Evolutionary conservation across 2,888 invertebrate genomes (phyloP).

Genomic region (Acronicta aceris): DNA sequence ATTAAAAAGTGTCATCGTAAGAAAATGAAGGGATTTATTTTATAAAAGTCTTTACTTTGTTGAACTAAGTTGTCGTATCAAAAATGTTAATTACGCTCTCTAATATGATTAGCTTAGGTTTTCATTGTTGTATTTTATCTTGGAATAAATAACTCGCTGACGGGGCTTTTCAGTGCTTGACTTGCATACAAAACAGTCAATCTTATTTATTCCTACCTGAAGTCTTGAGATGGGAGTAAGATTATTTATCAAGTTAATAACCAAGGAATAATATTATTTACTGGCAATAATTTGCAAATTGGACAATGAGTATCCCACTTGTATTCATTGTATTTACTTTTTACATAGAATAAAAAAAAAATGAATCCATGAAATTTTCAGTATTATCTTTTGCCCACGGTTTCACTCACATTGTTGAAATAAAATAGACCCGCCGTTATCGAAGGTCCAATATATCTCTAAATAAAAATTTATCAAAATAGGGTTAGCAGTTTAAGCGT

Average conservation of each 20-base stretch:
- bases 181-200: not conserved
- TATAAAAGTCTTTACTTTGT: conserved; percentile 72
- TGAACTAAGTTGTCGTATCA: conserved; percentile 68
- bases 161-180: conserved; percentile 16
- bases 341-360: too few relatives aligned
- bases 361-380: too few relatives aligned
- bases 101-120: conserved; percentile 15
- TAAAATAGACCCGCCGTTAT: too few relatives aligned
- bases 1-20: conserved; percentile 83
- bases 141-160: conserved; percentile 33
- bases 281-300: too few relatives aligned
- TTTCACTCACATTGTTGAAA: too few relatives aligned
- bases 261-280: too few relatives aligned
- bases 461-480: too few relatives aligned
- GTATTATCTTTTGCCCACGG: too few relatives aligned
- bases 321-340: too few relatives aligned
- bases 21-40: conserved; percentile 68
- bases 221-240: not conserved
- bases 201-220: conserved; percentile 1
- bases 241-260: not conserved
- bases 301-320: too few relatives aligned
- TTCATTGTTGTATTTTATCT: conserved; percentile 38
- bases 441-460: too few relatives aligned
- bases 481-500: too few relatives aligned
- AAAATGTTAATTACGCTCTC: conserved; percentile 73